Conservation (phyloP, 2,797 vertebrate genomes). For the Crotalus adamanteus region DNA sequence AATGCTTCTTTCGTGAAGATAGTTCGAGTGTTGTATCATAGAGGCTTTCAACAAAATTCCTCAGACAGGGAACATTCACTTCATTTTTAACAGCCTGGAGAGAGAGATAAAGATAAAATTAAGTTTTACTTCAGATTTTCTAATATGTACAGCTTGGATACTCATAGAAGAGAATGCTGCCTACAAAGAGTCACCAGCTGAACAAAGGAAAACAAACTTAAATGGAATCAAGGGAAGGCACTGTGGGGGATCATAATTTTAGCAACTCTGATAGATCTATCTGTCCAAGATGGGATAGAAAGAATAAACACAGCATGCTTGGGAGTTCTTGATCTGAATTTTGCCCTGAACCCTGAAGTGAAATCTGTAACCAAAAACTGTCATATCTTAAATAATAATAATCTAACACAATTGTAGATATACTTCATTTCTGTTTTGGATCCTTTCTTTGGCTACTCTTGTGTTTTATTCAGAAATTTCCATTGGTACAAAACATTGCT, state of each 20-base stretch:
- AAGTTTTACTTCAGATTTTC: constrained; percentile 22
- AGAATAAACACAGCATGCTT: background rate
- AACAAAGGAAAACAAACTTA: background rate
- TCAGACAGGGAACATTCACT: constrained; percentile 97
- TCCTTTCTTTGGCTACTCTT: background rate
- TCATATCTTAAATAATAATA: background rate
- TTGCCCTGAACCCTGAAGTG: background rate
- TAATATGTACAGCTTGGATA: constrained; percentile 11
- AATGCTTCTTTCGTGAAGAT: constrained; percentile 97
- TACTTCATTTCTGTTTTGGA: background rate
- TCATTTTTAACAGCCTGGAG: constrained; percentile 97
- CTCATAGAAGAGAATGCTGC: constrained; percentile 38
- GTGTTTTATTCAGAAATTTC: background rate
- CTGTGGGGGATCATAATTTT: background rate
- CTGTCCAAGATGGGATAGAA: background rate
- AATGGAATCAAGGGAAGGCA: background rate
- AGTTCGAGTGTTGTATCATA: constrained; percentile 97
- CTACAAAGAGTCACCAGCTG: background rate
- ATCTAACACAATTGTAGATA: background rate
- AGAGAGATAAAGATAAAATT: constrained; percentile 48
- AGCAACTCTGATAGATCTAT: background rate
- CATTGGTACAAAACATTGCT: background rate
- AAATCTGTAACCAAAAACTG: background rate
- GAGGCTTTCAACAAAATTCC: constrained; percentile 97
- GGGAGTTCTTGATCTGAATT: background rate